Evolutionary conservation across 2,113 vertebrate genomes (phyloP), one percentile per base, ranked within the genome.

Genomic region (Halichoeres trimaculatus): DNA sequence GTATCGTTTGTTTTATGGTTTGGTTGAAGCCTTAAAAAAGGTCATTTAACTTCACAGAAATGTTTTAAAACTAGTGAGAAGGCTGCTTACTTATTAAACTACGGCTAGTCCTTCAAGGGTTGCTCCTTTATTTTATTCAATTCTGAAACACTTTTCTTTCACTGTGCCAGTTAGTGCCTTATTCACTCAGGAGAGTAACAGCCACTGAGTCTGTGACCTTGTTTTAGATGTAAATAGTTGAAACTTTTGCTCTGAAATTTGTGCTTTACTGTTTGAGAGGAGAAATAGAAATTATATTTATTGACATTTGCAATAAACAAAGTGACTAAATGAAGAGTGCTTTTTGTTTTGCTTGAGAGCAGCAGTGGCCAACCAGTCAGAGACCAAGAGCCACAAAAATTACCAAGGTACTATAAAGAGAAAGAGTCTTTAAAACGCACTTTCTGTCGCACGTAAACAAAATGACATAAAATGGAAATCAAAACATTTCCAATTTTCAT

Each of bases 161-260:
- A 48, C 19, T n/a, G 45, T 45, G 20, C 50, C 30, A 58, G 2
- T 0, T 47, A 60, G 68, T 75, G 75, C 59, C 63, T 66, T 68
- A 51, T 56, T 72, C 58, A 74, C 19, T 52, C 41, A 50, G 40
- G 35, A 36, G 17, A 62, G 19, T 11, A 10, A 41, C 1, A 70
- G 8, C 38, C 19, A 22, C 34, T 1, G 24, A 40, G 1, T n/a
- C n/a, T 3, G 45, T 48, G 45, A 38, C 10, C 4, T 74, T 50
- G 8, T 68, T 53, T 75, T 43, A 78, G 34, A 65, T 85, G 71
- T 84, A 77, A 83, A 85, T 81, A 84, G 30, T n/a, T 58, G 19
- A 30, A 63, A 41, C 24, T 12, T 43, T 6, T 45, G 43, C 17
- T 16, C 17, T 19, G 17, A 19, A 1, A 45, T 17, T 17, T 7